Evolutionary conservation across 2,888 invertebrate genomes (phyloP).

Genomic region (Ophion ventricosus): DNA sequence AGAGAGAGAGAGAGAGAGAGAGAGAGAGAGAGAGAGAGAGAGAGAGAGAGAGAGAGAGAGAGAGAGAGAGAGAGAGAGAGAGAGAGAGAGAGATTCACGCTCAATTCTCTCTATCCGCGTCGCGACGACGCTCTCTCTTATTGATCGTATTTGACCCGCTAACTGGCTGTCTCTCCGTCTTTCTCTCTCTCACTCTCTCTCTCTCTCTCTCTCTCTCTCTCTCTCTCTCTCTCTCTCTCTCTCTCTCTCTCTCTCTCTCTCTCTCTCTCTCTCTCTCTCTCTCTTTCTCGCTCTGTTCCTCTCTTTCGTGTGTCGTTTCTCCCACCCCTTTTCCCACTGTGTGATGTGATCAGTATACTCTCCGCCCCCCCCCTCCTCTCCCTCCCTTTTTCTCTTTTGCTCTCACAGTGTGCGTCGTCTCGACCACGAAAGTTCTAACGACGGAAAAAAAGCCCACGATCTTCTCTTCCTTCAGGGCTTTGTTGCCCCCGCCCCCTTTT

Average conservation of each 20-base stretch:
- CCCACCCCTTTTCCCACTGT: slow-evolving; percentile 7
- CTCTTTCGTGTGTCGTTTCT: slow-evolving; percentile 4
- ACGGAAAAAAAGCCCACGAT: slow-evolving; percentile 28
- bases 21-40: slow-evolving; percentile 29
- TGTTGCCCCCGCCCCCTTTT: slow-evolving; percentile 2
- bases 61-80: slow-evolving; percentile 21
- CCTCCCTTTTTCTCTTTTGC: slow-evolving; percentile 26
- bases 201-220: slow-evolving; percentile 43
- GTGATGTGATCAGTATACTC: slow-evolving; percentile 47
- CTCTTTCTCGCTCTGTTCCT: slow-evolving; percentile 29
- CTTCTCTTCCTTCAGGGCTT: slow-evolving; percentile 37
- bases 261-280: slow-evolving; percentile 59
- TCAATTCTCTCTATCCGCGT: slow-evolving; percentile 53
- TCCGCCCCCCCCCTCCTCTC: slow-evolving; percentile 32
- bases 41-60: slow-evolving; percentile 27
- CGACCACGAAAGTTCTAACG: slow-evolving; percentile 55
- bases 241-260: slow-evolving; percentile 42
- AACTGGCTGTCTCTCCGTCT: slow-evolving; percentile 67
- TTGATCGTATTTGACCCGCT: slow-evolving; percentile 82
- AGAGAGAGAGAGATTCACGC: slow-evolving; percentile 27
- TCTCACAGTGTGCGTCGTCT: slow-evolving; percentile 57
- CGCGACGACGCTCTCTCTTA: slow-evolving; percentile 71
- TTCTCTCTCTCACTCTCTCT: slow-evolving; percentile 34
- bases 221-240: slow-evolving; percentile 28
- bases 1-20: slow-evolving; percentile 29